phyloP scores from a whole-genome alignment of 2,113 vertebrate species.

The Cephalophus harveyi region DNA sequence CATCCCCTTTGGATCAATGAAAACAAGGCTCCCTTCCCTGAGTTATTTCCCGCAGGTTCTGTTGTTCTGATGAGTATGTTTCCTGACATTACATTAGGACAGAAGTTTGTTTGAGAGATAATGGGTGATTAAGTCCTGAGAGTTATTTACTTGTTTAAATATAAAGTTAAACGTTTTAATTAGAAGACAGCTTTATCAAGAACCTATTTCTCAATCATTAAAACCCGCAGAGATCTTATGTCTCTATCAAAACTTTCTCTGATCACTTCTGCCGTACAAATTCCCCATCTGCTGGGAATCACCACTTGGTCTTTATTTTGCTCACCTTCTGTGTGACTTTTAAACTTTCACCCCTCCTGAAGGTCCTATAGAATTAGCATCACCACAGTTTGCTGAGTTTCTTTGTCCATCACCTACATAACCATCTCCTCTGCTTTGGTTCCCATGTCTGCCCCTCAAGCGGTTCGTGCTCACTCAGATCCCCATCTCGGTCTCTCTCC shows the following conservation, averaged over 20 bases:
- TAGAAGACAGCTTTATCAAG: background rate
- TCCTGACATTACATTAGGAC: background rate
- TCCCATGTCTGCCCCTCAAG: background rate
- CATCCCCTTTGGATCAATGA: background rate
- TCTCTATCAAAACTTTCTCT: background rate
- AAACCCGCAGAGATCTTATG: background rate
- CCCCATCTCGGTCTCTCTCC: background rate
- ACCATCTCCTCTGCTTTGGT: background rate
- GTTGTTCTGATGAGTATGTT: background rate
- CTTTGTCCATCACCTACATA: background rate
- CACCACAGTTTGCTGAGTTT: background rate
- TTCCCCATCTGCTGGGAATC: background rate
- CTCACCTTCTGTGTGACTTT: background rate
- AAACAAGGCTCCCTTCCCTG: background rate
- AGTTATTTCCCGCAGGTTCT: background rate
- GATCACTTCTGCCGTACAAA: background rate
- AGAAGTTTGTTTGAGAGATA: background rate
- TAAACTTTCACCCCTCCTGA: background rate
- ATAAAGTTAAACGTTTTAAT: background rate
- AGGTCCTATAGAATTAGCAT: background rate
- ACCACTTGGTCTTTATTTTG: background rate
- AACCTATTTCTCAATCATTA: background rate
- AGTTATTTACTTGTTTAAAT: background rate
- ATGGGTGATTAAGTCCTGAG: background rate
- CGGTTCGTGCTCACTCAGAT: accelerated